phyloP scores from a whole-genome alignment of 2,797 vertebrate genomes.

The Falco cherrug region DNA sequence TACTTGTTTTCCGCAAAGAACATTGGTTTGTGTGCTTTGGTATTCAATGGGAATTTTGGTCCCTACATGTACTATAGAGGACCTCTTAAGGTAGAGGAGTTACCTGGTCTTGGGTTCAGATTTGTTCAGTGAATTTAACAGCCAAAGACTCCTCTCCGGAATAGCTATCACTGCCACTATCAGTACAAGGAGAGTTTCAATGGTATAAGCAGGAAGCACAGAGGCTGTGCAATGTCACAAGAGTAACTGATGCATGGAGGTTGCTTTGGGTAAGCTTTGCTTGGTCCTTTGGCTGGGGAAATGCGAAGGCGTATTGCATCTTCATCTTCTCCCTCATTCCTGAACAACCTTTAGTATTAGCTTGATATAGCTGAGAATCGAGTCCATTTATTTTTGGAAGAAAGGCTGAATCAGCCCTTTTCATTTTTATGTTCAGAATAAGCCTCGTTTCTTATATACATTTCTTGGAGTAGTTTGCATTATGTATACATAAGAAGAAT shows the following conservation, averaged over 20 bases:
- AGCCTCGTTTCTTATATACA: neutral
- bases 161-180: accelerated
- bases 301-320: accelerated
- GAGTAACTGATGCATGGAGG: accelerated
- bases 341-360: neutral
- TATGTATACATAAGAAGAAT: neutral
- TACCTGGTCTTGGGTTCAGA: neutral
- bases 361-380: neutral
- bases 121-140: neutral
- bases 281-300: neutral
- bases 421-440: neutral
- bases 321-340: neutral
- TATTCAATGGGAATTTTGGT: neutral
- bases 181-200: neutral
- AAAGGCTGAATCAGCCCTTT: neutral
- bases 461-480: neutral
- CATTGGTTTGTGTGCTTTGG: neutral
- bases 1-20: neutral
- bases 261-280: neutral
- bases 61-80: accelerated
- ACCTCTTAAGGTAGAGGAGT: neutral
- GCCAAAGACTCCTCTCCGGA: neutral
- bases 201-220: neutral
- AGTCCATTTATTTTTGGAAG: neutral
- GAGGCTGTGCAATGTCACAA: neutral